A percentile compares a stretch with the other conserved stretches of the same genome.
Evolutionary conservation across 2,113 vertebrate species (phyloP).

Genomic region (Trogon surrucura): DNA sequence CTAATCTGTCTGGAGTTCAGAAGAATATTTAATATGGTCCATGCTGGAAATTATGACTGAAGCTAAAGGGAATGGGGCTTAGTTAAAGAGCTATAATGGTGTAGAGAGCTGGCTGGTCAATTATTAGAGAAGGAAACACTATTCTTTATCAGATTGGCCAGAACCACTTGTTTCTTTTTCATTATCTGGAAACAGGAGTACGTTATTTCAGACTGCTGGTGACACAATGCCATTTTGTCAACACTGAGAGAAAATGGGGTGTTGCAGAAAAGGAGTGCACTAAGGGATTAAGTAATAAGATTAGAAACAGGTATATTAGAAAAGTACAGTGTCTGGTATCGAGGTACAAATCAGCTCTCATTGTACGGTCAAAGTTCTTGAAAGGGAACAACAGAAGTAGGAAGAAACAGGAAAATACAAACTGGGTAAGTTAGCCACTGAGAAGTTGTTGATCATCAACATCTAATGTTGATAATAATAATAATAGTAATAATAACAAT

Average conservation of each 20-base stretch:
- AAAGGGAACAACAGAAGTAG: background rate
- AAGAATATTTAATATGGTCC: background rate
- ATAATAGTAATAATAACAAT: background rate
- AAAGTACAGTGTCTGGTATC: background rate
- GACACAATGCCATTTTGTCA: background rate
- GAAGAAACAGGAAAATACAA: background rate
- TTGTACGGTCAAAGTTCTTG: background rate
- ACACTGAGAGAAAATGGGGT: background rate
- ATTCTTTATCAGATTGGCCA: background rate
- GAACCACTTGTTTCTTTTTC: background rate
- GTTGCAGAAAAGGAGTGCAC: background rate
- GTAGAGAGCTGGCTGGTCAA: background rate
- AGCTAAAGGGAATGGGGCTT: background rate
- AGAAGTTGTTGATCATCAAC: rapidly evolving
- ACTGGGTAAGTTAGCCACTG: rapidly evolving
- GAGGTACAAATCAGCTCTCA: background rate
- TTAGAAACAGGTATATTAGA: background rate
- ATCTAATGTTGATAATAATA: background rate
- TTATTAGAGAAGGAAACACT: background rate
- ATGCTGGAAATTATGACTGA: slow-evolving; percentile 5
- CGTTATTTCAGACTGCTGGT: background rate
- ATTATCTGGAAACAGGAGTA: background rate
- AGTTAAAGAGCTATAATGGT: background rate
- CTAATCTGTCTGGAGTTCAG: background rate
- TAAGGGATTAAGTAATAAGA: background rate